Conservation (phyloP, 2,888 invertebrate species). For the Argyresthia albistria region DNA sequence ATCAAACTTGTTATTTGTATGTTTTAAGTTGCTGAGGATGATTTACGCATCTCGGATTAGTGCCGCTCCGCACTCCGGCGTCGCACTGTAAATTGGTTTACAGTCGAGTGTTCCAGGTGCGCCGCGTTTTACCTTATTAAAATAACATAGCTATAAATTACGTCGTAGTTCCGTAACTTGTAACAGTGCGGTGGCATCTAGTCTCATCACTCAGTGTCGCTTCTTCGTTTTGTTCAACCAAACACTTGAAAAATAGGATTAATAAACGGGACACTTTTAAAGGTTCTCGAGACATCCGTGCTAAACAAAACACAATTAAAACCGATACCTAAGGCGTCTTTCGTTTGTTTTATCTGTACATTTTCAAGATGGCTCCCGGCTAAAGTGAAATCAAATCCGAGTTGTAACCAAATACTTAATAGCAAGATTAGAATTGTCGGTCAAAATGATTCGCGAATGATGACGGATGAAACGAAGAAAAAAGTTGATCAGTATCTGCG, state of each 20-base stretch:
- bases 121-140: slow-evolving; percentile 10
- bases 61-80: slow-evolving; percentile 5
- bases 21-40: slow-evolving; percentile 52
- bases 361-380: no score
- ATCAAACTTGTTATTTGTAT: slow-evolving; percentile 71
- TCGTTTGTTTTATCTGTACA: no score
- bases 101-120: slow-evolving; percentile 50
- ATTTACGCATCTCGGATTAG: slow-evolving; percentile 49
- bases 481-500: slow-evolving; percentile 10
- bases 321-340: no score
- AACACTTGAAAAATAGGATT: neutral
- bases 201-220: neutral
- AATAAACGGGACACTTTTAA: no score
- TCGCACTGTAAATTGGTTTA: slow-evolving; percentile 45
- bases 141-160: neutral
- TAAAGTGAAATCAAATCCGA: no score
- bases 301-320: no score
- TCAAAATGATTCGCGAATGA: slow-evolving; percentile 13
- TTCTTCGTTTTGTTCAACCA: neutral
- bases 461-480: slow-evolving; percentile 12
- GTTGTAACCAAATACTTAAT: slow-evolving; percentile 2
- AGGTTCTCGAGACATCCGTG: no score
- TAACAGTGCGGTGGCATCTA: neutral
- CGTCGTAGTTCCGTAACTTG: neutral
- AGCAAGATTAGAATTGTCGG: slow-evolving; percentile 17